Percentiles rank a stretch among this genome's conserved stretches.
Conservation (phyloP, 2,113 vertebrate species). For the Leptocoma aspasia region DNA sequence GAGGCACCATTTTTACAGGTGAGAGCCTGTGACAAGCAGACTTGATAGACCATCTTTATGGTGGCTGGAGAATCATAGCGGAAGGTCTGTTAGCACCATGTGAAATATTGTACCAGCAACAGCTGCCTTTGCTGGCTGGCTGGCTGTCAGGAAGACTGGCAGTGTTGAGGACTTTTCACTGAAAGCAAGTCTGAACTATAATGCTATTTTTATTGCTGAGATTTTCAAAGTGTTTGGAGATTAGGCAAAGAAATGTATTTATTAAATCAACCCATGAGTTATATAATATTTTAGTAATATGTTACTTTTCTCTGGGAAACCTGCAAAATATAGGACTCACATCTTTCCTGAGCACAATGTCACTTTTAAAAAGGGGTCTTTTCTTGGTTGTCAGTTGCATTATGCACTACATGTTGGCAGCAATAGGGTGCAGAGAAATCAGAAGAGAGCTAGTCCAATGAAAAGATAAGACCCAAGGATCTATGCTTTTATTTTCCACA, state of each 20-base stretch:
- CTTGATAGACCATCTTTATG: neutral
- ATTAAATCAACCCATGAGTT: neutral
- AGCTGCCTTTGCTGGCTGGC: neutral
- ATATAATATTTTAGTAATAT: neutral
- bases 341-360: neutral
- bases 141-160: neutral
- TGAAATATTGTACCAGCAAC: neutral
- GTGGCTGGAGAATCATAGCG: neutral
- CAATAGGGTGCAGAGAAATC: neutral
- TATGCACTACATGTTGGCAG: neutral
- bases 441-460: neutral
- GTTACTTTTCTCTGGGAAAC: neutral
- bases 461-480: neutral
- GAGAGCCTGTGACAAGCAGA: neutral
- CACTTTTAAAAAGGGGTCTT: neutral
- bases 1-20: neutral
- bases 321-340: neutral
- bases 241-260: neutral
- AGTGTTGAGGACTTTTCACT: neutral
- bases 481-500: neutral
- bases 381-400: neutral
- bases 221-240: neutral
- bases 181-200: neutral
- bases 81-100: neutral
- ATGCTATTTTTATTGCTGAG: neutral